Conservation (phyloP, 2,797 vertebrate genomes). For the Crypturellus tataupa region DNA sequence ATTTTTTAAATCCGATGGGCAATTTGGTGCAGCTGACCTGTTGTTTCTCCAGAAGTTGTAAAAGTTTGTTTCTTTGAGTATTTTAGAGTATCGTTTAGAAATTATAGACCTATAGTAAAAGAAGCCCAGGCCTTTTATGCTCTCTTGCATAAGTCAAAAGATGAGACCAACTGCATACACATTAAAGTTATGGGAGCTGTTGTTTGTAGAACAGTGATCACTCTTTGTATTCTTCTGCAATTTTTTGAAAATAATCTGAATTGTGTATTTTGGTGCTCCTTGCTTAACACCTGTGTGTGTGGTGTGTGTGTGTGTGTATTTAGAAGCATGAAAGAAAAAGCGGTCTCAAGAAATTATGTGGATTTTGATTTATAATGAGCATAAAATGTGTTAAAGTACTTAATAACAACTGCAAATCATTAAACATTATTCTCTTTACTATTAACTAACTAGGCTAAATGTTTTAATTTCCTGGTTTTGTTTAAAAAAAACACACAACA, state of each 20-base stretch:
- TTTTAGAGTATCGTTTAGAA: neutral
- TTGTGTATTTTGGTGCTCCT: neutral
- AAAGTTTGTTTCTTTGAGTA: neutral
- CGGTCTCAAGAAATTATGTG: neutral
- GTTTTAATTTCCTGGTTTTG: neutral
- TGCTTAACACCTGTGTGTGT: neutral
- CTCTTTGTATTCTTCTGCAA: neutral
- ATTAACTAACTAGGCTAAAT: constrained; percentile 16
- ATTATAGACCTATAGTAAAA: neutral
- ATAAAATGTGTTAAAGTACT: neutral
- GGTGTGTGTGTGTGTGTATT: no score
- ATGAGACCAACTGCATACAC: neutral
- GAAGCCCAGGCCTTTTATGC: neutral
- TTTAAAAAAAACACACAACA: neutral
- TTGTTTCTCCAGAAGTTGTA: neutral
- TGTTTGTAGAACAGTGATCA: neutral
- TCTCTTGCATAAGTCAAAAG: neutral
- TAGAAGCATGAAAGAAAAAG: constrained; percentile 42
- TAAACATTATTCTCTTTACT: neutral
- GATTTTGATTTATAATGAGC: neutral
- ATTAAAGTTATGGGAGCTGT: neutral
- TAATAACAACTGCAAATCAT: neutral
- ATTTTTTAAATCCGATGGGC: neutral
- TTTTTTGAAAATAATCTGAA: neutral
- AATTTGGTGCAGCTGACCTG: neutral